A percentile compares a stretch with the other conserved stretches of the same genome.
These are phyloP conservation scores for Lagocephalus sceleratus DNA, from an alignment of 2,797 vertebrate species.

Conservation along the genomic window DNA sequence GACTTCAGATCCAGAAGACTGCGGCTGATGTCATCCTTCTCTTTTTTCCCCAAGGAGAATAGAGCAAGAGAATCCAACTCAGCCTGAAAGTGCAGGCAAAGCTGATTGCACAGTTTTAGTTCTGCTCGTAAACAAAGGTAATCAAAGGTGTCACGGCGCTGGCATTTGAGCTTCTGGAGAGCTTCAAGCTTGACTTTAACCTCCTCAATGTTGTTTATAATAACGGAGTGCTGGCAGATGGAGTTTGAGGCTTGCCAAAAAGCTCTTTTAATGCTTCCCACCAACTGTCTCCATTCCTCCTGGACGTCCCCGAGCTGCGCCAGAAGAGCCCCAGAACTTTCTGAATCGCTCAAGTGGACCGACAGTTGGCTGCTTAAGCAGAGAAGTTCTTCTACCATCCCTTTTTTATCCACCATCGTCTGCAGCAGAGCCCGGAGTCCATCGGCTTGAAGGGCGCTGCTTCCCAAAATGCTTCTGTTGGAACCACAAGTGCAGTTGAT, in stretches of 20 bases:
- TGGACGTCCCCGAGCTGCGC: constrained; percentile 82
- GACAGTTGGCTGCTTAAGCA: constrained; percentile 74
- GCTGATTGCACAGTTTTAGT: constrained; percentile 71
- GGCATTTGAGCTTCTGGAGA: constrained; percentile 39
- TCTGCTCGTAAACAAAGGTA: constrained; percentile 67
- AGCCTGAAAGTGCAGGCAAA: constrained; percentile 72
- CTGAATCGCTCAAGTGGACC: constrained; percentile 70
- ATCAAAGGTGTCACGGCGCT: constrained; percentile 43
- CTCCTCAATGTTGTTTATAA: constrained; percentile 67
- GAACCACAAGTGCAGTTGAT: neutral
- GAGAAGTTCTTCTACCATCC: constrained; percentile 71
- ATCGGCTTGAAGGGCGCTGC: constrained; percentile 71
- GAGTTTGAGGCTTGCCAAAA: constrained; percentile 70
- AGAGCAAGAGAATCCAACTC: constrained; percentile 74
- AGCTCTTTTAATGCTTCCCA: constrained; percentile 74
- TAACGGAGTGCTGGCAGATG: constrained; percentile 63
- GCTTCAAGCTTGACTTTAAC: constrained; percentile 70
- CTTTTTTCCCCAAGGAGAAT: constrained; percentile 81
- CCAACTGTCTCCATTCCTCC: constrained; percentile 79
- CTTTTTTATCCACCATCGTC: constrained; percentile 72
- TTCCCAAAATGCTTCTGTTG: constrained; percentile 75
- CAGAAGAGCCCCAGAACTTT: constrained; percentile 78
- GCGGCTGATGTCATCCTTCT: constrained; percentile 73
- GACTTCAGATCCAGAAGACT: constrained; percentile 71
- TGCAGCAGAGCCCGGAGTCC: constrained; percentile 74